Evolutionary conservation across 2,113 vertebrate genomes (phyloP), one percentile per base, ranked within the genome.

Genomic region (Leptocoma aspasia): DNA sequence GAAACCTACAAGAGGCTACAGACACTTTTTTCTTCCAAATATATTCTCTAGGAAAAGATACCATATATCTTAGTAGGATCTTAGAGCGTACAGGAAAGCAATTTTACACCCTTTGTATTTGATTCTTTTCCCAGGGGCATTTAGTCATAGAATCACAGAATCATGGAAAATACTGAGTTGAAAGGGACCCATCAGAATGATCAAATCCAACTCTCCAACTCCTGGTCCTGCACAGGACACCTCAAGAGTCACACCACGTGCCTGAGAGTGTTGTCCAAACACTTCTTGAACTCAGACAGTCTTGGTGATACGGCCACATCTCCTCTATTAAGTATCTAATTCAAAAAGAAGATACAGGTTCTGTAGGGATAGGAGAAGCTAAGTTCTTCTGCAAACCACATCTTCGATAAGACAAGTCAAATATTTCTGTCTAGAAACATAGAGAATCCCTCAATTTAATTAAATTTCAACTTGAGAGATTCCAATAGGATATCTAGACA

Each of bases 401-500:
- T 83, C 39, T 89, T 94, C 44, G 61, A 65, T 15, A 42, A 83
- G 52, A 94, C 14, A 22, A 84, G 39, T n/a, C 65, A 96, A 69
- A 63, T 69, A 79, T 39, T 96, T 87, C 69, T 70, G 80, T 79
- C 75, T 39, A 68, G 61, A 91, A 66, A 33, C 5, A 27, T 6
- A 76, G 75, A 84, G 37, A 82, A 56, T 68, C 22, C 33, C 23
- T 85, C 42, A 15, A 54, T 79, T 84, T 89, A 84, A 96, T 94
- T 95, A 95, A 96, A 95, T 97, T 95, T 61, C 60, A 95, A 30
- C 27, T 78, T 3, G 0, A 81, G 33, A 93, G 81, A 86, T 75
- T 78, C 70, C 81, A 90, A 63, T 45, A 78, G 37, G 59, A 49
- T 91, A 87, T 95, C 94, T 94, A 94, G 77, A 95, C 39, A 93